These are phyloP conservation scores for Drosophila dunni DNA, from an alignment of 1,140 invertebrate genomes.

Conservation along the genomic window DNA sequence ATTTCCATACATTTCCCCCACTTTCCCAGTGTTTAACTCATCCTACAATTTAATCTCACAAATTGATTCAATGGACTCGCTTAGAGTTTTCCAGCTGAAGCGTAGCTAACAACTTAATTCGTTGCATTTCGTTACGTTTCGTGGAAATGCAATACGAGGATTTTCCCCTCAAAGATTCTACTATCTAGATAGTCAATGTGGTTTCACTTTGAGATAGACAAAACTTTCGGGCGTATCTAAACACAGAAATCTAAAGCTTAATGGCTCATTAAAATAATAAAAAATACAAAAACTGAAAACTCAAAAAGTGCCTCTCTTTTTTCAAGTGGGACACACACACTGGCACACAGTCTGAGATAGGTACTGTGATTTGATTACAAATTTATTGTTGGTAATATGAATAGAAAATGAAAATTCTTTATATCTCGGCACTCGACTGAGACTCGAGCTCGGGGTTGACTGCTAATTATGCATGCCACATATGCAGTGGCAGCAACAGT, in stretches of 20 bases:
- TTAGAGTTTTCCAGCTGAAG: conserved; percentile 56
- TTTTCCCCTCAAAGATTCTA: conserved; percentile 28
- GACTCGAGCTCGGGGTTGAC: conserved; percentile 40
- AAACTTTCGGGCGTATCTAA: conserved; percentile 72
- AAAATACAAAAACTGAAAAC: conserved; percentile 12
- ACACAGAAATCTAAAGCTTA: conserved; percentile 79
- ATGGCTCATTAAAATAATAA: conserved; percentile 74
- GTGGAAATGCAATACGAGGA: conserved; percentile 56
- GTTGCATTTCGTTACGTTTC: conserved; percentile 53
- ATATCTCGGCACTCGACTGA: conserved; percentile 40
- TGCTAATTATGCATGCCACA: conserved; percentile 81
- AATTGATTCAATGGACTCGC: conserved; percentile 56
- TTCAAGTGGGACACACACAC: conserved; percentile 28
- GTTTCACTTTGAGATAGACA: conserved; percentile 29
- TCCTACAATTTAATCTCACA: conserved; percentile 35
- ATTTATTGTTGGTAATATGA: conserved; percentile 78
- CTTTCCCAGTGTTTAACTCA: conserved; percentile 10
- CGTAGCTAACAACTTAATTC: conserved; percentile 82
- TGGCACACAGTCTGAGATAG: conserved; percentile 7
- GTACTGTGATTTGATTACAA: conserved; percentile 68
- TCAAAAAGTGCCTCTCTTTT: neutral
- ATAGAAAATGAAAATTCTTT: conserved; percentile 71
- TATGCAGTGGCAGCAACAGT: conserved; percentile 48
- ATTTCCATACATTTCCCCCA: neutral
- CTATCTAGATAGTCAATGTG: neutral